phyloP scores from a whole-genome alignment of 2,888 invertebrate genomes.

The Arge pagana region DNA sequence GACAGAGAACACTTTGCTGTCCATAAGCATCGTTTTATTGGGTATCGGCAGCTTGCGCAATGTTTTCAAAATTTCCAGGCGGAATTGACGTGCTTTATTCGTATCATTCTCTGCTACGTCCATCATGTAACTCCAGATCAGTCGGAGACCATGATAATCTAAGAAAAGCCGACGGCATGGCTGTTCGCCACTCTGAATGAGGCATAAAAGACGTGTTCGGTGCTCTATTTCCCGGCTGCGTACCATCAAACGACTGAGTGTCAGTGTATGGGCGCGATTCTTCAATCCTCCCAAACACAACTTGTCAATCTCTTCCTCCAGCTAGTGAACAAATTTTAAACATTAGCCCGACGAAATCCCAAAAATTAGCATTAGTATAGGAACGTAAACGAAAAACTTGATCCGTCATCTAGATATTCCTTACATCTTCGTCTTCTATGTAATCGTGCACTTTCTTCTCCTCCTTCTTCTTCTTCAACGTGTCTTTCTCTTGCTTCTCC shows the following conservation, averaged over 20 bases:
- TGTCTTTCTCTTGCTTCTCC: conserved; percentile 58
- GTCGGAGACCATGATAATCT: conserved; percentile 88
- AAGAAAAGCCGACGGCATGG: conserved; percentile 86
- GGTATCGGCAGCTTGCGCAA: conserved; percentile 86
- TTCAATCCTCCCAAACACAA: conserved; percentile 79
- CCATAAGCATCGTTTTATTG: conserved; percentile 90
- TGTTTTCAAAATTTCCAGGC: conserved; percentile 74
- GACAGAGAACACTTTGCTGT: conserved; percentile 84
- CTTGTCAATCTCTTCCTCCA: conserved; percentile 87
- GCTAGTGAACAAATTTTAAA: conserved; percentile 58
- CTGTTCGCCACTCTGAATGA: conserved; percentile 79
- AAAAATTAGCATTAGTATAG: conserved; percentile 14
- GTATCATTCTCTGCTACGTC: conserved; percentile 66
- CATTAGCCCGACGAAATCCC: conserved; percentile 17
- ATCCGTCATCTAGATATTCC: conserved; percentile 31
- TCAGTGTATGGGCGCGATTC: conserved; percentile 88
- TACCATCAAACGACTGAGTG: conserved; percentile 89
- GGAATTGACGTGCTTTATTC: conserved; percentile 52
- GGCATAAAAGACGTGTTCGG: conserved; percentile 74
- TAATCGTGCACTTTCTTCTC: conserved; percentile 49
- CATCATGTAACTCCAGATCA: conserved; percentile 93
- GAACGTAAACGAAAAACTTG: conserved; percentile 20
- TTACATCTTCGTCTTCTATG: conserved; percentile 60
- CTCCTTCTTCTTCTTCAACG: conserved; percentile 56
- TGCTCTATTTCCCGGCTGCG: conserved; percentile 83